These are phyloP conservation scores for Tyto alba DNA, from an alignment of 2,113 vertebrate species.

Conservation along the genomic window DNA sequence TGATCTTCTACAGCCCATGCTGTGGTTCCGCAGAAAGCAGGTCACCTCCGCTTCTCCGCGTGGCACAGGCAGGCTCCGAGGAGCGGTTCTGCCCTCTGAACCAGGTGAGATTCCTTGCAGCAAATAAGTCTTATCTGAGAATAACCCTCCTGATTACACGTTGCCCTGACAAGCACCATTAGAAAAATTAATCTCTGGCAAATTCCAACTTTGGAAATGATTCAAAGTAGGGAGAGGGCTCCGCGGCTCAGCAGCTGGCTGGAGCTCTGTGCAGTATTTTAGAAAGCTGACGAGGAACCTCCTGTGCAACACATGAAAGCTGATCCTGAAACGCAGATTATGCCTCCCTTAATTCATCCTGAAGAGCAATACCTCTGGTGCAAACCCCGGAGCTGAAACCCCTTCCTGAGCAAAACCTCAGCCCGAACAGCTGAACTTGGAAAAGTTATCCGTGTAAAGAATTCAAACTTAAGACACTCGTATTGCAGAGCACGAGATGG, in stretches of 20 bases:
- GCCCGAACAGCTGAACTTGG: slow-evolving; percentile 34
- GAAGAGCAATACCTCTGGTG: not conserved
- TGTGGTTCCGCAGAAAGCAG: fast-evolving
- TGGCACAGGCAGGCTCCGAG: not conserved
- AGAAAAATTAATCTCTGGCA: not conserved
- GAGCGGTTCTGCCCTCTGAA: not conserved
- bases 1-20: not conserved
- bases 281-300: slow-evolving; percentile 39
- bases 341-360: not conserved
- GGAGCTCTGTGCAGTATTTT: not conserved
- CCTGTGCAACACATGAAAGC: slow-evolving; percentile 12
- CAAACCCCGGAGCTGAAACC: not conserved
- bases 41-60: fast-evolving
- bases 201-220: not conserved
- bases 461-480: not conserved
- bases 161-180: not conserved
- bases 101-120: not conserved
- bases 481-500: not conserved
- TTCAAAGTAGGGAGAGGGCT: slow-evolving; percentile 30
- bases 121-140: not conserved
- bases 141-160: not conserved
- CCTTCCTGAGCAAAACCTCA: not conserved
- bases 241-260: slow-evolving; percentile 4
- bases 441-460: not conserved
- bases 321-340: not conserved